Base-by-base conservation (phyloP, 2,797 vertebrate species). In the Myioborus melanocephalus region DNA sequence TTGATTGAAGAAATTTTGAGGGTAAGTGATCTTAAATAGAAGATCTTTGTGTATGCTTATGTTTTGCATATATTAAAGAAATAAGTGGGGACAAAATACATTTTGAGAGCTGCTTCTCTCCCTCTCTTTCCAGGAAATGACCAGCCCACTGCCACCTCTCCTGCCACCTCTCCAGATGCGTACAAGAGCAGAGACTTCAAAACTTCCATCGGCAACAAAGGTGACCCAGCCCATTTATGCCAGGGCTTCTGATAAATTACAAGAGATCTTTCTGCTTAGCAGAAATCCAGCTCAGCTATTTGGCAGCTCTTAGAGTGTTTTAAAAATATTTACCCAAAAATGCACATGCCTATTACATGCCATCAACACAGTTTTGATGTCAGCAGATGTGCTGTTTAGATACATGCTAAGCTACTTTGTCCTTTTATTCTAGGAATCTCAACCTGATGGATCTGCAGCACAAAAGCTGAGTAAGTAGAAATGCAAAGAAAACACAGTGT, bases 401-500 rank as follows among this genome's bases (percentile, higher is more conserved):
- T n/a, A 12, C 23, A 60, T 10, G 72, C 23, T 61, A 17, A 60
- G 18, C 5, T 46, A 15, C 34, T 37, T 47, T 1, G 1, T 93
- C 47, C 46, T 71, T 77, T 83, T 34, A 87, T 96, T 75, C 83
- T 96, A 99, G 99, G 98, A 98, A 93, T 96, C 91, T 21, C 97
- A 98, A 72, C 96, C 94, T 27, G 96, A 97, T 83, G 97, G 96
- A 91, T 98, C 98, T 94, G 24, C 41, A 56, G 32, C 97, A 96
- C 97, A 97, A 93, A 98, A 94, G 96, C 98, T 98, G 95, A 98
- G 99, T 99, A 98, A 99, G 99, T 98, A 87, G 94, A 90, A 79
- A 46, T 34, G 52, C 18, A 47, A 73, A 56, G 30, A 37, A 23
- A 44, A 37, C n/a, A 3, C 13, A 24, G 11, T 37, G 65, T 10